Evolutionary conservation across 1,140 invertebrate genomes (phyloP), one percentile per base, ranked within the genome.

Genomic region (Cecropterus lyciades): DNA sequence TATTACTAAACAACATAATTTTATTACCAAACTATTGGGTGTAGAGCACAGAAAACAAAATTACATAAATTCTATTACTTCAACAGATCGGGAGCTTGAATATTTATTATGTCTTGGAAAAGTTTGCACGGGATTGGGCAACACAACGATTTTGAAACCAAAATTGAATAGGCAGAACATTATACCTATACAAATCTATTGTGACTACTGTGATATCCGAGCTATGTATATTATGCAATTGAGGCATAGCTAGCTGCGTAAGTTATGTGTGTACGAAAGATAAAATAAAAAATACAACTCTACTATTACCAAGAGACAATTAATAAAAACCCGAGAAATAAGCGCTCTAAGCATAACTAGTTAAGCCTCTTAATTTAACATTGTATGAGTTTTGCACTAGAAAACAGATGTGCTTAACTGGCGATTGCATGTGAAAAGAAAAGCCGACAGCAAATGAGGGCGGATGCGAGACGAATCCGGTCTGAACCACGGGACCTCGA

Each of bases 391-490:
- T 30, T 45, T 57, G 20, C 20, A 27, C 42, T 45, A 57, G 40
- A 57, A 51, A 51, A 57, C 37, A 57, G 15, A 40, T 40, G 20
- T 24, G 20, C 9, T 45, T 57, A 57, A 43, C 42, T 20, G n/a
- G 20, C 55, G 30, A 62, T 20, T 49, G 15, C 24, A 30, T 59
- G 48, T 60, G 56, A 72, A 79, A 75, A 71, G 62, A 71, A 74
- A 79, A 64, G 72, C 65, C 65, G 52, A 60, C 46, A 43, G 15
- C 62, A 63, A 75, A 70, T 70, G 69, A 69, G 73, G 63, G 64
- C 78, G 69, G 75, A 75, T 73, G 63, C 60, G 11, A 45, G 45
- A 40, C 20, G 60, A 72, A 67, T 72, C 72, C 70, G 72, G 72
- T 69, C 66, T 17, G 15, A 43, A 57, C 45, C 65, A 68, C 56